Base-by-base conservation (phyloP, 2,888 invertebrate genomes). In the Epinotia demarniana region DNA sequence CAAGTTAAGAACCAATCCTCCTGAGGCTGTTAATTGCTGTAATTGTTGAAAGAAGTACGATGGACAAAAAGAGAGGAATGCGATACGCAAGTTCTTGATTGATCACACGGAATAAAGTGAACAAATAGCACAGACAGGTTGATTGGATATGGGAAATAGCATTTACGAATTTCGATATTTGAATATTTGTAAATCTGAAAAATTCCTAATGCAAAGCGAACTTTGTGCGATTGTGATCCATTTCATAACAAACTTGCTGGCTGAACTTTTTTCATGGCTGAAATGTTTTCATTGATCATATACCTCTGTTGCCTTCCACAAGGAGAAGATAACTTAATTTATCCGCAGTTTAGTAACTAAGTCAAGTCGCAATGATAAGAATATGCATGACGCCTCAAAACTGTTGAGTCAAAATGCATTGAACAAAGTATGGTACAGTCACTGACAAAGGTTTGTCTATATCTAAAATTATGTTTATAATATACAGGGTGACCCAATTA, bases 71-170 rank as follows among this genome's bases (percentile, higher is more conserved):
- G 23, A 27, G 23, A 27, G 49, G 49, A 49, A 16, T 49, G 16
- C 16, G 49, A 49, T 16, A 49, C 49, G 2, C 16, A 3, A 49
- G 49, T 49, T 5, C 16, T 16, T 16, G 49, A 13, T 16, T 49
- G 49, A 49, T 33, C 49, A 16, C 3, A 12, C 4, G 3, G 16
- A 12, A 64, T 39, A 43, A 57, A 18, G 18, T 58, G 19, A n/a
- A 43, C 16, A 12, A 13, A 13, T 58, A 53, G 33, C 13, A 19
- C 43, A 27, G n/a, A n/a, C 8, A 19, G n/a, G 16, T 18, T 46
- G 11, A 68, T 69, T 58, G 43, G 23, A 58, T 23, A 19, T 19
- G 43, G n/a, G 23, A 57, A 43, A 68, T 43, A 49, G 8, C 23
- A 33, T n/a, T 43, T 6, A 39, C 9, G 9, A 16, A 9, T 19